Conservation (phyloP, 2,113 vertebrate genomes). For the Lipotes vexillifer region DNA sequence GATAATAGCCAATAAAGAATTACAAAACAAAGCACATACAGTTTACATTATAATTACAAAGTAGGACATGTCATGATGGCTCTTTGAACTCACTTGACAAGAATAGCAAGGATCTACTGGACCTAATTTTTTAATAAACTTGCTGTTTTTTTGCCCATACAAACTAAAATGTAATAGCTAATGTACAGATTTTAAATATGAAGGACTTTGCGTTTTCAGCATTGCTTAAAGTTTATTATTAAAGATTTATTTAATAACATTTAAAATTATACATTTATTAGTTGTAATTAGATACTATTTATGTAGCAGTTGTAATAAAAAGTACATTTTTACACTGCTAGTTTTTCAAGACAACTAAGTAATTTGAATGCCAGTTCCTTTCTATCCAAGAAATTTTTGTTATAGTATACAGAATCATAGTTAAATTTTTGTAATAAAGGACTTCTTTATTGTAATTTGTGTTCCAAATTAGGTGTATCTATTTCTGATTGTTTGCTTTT, state of each 20-base stretch:
- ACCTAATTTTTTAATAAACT: neutral
- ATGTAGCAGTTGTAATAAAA: neutral
- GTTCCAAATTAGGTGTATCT: neutral
- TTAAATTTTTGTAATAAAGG: neutral
- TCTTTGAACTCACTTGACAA: neutral
- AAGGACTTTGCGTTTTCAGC: neutral
- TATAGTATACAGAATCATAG: neutral
- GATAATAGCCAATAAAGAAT: neutral
- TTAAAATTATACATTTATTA: neutral
- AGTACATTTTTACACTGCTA: neutral
- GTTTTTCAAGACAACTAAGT: neutral
- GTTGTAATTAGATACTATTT: slow-evolving; percentile 12
- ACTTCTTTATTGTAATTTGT: neutral
- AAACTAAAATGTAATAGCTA: neutral
- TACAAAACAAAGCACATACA: neutral
- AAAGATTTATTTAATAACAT: neutral
- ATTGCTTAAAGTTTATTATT: slow-evolving; percentile 7
- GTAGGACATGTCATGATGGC: neutral
- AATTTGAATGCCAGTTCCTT: neutral
- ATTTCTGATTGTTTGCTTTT: slow-evolving; percentile 21
- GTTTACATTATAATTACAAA: neutral
- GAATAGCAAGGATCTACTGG: neutral
- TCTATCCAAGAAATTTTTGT: neutral
- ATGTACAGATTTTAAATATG: neutral
- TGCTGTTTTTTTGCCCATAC: neutral